phyloP scores from a whole-genome alignment of 2,888 invertebrate genomes.

The Xylota segnis region DNA sequence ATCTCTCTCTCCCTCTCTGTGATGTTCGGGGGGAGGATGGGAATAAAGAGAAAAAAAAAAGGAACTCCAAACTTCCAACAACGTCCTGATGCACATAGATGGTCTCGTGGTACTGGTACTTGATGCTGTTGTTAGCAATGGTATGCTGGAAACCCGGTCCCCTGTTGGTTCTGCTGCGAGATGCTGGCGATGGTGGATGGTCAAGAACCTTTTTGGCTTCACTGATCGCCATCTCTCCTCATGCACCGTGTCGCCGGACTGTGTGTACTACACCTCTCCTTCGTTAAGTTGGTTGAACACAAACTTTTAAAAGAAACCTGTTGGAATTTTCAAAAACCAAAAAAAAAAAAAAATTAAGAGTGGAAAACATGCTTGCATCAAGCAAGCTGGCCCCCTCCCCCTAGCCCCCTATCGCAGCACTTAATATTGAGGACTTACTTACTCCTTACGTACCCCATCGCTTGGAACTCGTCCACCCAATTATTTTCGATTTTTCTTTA shows the following conservation, averaged over 20 bases:
- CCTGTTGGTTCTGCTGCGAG: slow-evolving; percentile 12
- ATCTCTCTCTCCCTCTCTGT: slow-evolving; percentile 21
- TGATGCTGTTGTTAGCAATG: slow-evolving; percentile 49
- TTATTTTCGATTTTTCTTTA: slow-evolving; percentile 77
- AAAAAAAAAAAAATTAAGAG: slow-evolving; percentile 38
- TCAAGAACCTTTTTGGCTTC: slow-evolving; percentile 76
- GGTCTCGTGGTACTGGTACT: slow-evolving; percentile 40
- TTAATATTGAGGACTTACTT: slow-evolving; percentile 73
- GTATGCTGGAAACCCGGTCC: slow-evolving; percentile 25
- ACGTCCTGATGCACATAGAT: slow-evolving; percentile 58
- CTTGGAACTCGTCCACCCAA: slow-evolving; percentile 75
- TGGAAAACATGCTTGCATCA: slow-evolving; percentile 61
- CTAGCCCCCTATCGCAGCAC: slow-evolving; percentile 39
- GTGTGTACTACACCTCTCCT: slow-evolving; percentile 52
- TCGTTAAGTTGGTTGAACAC: slow-evolving; percentile 56
- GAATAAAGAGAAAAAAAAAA: slow-evolving; percentile 3
- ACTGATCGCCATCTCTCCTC: slow-evolving; percentile 74
- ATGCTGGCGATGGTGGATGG: slow-evolving; percentile 56
- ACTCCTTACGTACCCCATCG: slow-evolving; percentile 65
- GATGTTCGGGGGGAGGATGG: not conserved
- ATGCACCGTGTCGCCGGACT: slow-evolving; percentile 59
- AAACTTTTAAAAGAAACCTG: slow-evolving; percentile 72
- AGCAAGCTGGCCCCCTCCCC: slow-evolving; percentile 19
- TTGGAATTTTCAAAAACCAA: slow-evolving; percentile 69
- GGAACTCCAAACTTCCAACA: slow-evolving; percentile 34